Percentiles rank a stretch among this genome's conserved stretches.
phyloP scores from a whole-genome alignment of 2,797 vertebrate genomes.

The Sebastes steindachneri region DNA sequence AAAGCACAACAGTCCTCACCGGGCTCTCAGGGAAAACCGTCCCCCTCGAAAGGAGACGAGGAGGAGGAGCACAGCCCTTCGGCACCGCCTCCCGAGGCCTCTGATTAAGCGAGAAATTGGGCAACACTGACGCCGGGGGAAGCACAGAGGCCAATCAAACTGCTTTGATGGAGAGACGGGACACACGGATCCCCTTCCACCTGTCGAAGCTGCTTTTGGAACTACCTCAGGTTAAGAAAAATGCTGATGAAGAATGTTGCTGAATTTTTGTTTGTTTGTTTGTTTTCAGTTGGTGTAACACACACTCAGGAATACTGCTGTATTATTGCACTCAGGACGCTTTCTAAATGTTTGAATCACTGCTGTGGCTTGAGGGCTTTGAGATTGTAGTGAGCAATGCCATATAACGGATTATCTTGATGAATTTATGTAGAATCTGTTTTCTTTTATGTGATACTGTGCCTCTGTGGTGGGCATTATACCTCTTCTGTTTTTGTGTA shows the following conservation, averaged over 20 bases:
- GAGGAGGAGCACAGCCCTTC: constrained; percentile 84
- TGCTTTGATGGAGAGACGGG: constrained; percentile 67
- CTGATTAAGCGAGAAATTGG: constrained; percentile 66
- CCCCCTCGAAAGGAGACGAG: constrained; percentile 84
- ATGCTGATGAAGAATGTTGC: constrained; percentile 75
- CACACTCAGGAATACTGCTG: constrained; percentile 81
- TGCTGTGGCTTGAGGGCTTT: constrained; percentile 45
- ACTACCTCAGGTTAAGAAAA: constrained; percentile 82
- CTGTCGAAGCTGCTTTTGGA: constrained; percentile 80
- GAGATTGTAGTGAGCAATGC: constrained; percentile 48
- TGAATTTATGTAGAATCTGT: constrained; percentile 27
- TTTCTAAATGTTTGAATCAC: constrained; percentile 67
- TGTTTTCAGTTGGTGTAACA: constrained; percentile 71
- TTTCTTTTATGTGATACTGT: constrained; percentile 13
- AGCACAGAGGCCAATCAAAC: constrained; percentile 82
- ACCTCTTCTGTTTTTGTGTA: constrained; percentile 27
- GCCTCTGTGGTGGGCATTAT: constrained; percentile 34
- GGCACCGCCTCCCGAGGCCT: constrained; percentile 79
- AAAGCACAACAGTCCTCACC: constrained; percentile 92
- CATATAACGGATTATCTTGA: constrained; percentile 42
- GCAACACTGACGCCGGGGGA: constrained; percentile 45
- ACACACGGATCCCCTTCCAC: constrained; percentile 42
- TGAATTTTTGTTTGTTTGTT: constrained; percentile 31
- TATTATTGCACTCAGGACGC: constrained; percentile 81
- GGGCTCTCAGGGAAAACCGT: constrained; percentile 90